Evolutionary conservation across 2,797 vertebrate species (phyloP).

Genomic region (Tangara arthus): DNA sequence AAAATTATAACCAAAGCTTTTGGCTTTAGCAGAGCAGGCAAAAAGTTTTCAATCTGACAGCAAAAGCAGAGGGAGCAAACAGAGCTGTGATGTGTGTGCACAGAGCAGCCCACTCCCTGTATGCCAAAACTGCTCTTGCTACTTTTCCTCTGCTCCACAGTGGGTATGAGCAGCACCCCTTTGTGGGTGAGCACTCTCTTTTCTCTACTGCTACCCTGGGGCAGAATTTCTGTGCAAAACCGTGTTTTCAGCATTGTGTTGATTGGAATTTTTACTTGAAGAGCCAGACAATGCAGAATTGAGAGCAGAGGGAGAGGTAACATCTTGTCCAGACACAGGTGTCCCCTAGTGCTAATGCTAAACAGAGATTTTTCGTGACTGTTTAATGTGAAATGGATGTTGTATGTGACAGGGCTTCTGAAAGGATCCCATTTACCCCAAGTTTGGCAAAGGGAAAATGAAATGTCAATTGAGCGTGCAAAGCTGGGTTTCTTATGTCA

Average conservation of each 20-base stretch:
- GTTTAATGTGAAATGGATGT: neutral
- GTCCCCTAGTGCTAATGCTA: neutral
- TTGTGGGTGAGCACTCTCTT: rapidly evolving
- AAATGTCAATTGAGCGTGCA: neutral
- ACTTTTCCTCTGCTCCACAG: rapidly evolving
- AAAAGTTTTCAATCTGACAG: neutral
- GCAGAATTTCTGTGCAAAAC: neutral
- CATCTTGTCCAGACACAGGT: neutral
- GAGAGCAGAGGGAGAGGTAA: neutral
- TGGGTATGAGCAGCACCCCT: neutral
- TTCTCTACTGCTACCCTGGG: rapidly evolving
- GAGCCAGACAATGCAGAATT: rapidly evolving
- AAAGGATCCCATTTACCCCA: neutral
- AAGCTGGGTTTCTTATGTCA: neutral
- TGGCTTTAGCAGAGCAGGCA: neutral
- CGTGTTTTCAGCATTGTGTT: neutral
- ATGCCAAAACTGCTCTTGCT: neutral
- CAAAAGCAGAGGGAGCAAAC: neutral
- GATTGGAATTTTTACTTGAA: neutral
- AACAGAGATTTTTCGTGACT: neutral
- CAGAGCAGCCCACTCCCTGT: neutral
- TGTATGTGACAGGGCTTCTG: neutral
- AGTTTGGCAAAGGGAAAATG: neutral
- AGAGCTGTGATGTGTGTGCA: neutral
- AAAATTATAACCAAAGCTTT: neutral